Percentiles rank a stretch among this genome's conserved stretches.
Evolutionary conservation across 2,113 vertebrate species (phyloP).

Genomic region (Heterotis niloticus): DNA sequence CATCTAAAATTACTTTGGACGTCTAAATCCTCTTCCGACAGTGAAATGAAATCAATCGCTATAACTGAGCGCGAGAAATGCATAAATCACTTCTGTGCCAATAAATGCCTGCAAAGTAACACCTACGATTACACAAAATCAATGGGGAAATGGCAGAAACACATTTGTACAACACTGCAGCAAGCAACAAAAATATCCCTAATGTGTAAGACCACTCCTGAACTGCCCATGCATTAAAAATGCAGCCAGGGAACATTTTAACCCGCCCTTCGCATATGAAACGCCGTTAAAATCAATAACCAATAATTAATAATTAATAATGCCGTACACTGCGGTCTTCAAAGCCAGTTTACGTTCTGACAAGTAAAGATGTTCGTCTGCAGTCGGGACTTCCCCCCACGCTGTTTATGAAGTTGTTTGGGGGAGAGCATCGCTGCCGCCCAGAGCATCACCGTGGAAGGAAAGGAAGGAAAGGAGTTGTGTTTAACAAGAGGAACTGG

Average conservation of each 20-base stretch:
- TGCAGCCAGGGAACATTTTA: not conserved
- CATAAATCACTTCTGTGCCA: slow-evolving; percentile 86
- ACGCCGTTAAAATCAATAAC: not conserved
- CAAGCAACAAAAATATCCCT: slow-evolving; percentile 45
- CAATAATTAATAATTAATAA: too few relatives aligned
- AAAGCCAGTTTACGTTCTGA: not conserved
- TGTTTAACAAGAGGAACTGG: slow-evolving; percentile 22
- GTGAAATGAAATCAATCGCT: slow-evolving; percentile 89
- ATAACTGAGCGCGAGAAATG: slow-evolving; percentile 77
- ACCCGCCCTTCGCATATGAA: not conserved
- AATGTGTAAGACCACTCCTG: slow-evolving; percentile 5
- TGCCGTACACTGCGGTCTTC: not conserved
- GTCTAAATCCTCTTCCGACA: slow-evolving; percentile 43
- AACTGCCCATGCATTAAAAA: slow-evolving; percentile 20
- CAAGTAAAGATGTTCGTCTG: not conserved
- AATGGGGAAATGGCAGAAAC: slow-evolving; percentile 77
- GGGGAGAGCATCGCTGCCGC: not conserved
- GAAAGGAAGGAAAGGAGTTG: slow-evolving; percentile 15
- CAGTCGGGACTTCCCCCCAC: not conserved
- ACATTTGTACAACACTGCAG: slow-evolving; percentile 70
- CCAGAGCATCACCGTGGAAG: slow-evolving; percentile 21
- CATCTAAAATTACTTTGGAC: slow-evolving; percentile 34
- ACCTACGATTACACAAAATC: slow-evolving; percentile 78
- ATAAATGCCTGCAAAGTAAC: slow-evolving; percentile 72
- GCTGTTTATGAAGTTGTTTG: not conserved